Conservation (phyloP, 2,797 vertebrate genomes). For the Poecilia velifera region DNA sequence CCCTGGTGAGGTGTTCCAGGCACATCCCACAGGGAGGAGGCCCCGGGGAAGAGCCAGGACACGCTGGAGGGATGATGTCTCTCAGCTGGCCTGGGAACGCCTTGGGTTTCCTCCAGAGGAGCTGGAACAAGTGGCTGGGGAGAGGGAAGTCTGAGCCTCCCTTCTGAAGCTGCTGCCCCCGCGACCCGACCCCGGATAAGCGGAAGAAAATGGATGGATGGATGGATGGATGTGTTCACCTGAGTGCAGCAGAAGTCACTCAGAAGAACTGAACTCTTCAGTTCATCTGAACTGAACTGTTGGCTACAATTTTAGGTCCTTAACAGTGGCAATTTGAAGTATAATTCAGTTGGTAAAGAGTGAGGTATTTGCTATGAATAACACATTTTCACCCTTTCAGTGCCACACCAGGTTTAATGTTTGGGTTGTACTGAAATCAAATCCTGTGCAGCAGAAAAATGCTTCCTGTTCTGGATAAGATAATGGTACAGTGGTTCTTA, state of each 20-base stretch:
- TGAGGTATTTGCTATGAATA: not conserved
- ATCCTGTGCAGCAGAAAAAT: not conserved
- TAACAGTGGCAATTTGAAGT: not conserved
- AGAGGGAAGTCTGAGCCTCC: too few relatives aligned
- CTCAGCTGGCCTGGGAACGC: too few relatives aligned
- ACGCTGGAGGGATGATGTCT: too few relatives aligned
- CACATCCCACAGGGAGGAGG: too few relatives aligned
- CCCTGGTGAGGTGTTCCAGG: too few relatives aligned
- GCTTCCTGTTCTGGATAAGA: not conserved
- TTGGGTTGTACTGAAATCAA: not conserved
- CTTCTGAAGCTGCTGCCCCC: too few relatives aligned
- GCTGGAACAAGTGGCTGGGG: too few relatives aligned
- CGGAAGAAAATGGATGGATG: too few relatives aligned
- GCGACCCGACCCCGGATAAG: too few relatives aligned
- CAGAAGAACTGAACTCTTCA: not conserved
- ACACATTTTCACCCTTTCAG: not conserved
- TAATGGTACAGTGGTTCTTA: not conserved
- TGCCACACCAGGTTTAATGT: not conserved
- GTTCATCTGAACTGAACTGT: not conserved
- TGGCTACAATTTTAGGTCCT: not conserved
- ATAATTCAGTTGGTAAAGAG: not conserved
- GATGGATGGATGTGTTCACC: slow-evolving; percentile 4
- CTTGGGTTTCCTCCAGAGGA: too few relatives aligned
- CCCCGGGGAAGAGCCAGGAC: too few relatives aligned
- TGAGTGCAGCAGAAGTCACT: not conserved